Conservation (phyloP, 2,113 vertebrate species). For the Haplochromis burtoni region DNA sequence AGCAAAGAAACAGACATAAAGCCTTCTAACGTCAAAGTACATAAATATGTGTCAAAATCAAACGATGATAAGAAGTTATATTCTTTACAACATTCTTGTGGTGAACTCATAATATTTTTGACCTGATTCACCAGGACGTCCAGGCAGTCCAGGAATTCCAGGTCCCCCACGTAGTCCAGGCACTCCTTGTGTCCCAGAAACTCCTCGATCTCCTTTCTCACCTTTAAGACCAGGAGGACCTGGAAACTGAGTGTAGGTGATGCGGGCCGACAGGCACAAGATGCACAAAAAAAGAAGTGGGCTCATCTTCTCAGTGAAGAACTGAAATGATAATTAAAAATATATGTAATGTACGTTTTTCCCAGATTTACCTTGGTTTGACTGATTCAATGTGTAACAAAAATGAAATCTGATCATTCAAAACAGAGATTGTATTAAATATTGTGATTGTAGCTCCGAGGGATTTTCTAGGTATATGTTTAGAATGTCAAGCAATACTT, state of each 20-base stretch:
- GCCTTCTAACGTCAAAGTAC: background rate
- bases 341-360: background rate
- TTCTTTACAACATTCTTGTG: background rate
- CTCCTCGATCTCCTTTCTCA: background rate
- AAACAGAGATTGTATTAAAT: background rate
- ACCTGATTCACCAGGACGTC: background rate
- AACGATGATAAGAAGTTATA: background rate
- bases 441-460: background rate
- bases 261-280: background rate
- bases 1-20: background rate
- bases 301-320: background rate
- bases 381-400: background rate
- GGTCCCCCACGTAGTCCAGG: fast-evolving
- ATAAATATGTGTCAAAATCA: background rate
- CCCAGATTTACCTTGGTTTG: background rate
- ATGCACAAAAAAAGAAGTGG: background rate
- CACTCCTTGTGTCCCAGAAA: background rate
- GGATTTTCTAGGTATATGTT: background rate
- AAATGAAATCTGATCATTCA: background rate
- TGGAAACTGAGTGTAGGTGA: background rate
- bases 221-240: background rate
- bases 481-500: background rate
- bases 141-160: background rate
- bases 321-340: background rate
- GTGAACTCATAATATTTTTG: background rate